Evolutionary conservation across 2,113 vertebrate species (phyloP), one percentile per base, ranked within the genome.

Genomic region (Misgurnus anguillicaudatus): DNA sequence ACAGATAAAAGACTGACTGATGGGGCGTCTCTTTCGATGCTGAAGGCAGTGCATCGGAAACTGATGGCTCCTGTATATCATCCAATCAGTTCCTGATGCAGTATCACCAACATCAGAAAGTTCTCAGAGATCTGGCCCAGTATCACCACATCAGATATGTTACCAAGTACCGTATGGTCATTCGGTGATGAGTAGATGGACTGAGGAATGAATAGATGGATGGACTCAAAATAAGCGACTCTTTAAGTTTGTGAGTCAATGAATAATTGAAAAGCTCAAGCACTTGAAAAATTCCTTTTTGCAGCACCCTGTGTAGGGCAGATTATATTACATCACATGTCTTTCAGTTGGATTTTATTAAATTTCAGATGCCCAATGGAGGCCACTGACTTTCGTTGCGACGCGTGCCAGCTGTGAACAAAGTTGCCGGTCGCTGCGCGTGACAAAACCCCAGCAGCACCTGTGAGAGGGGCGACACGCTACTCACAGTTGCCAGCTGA

Each of bases 401-500:
- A 24, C 55, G 75, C n/a, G 61, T n/a, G 76, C 64, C 36, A 41
- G 48, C 45, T 17, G 72, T 17, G 38, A n/a, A 57, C 17, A n/a
- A 21, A 0, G 11, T 86, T 84, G 91, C 73, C 90, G 91, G 90
- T 90, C n/a, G 91, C 95, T 94, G 93, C 87, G 88, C 93, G 95
- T 94, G 95, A 91, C 91, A 90, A 92, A 96, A 97, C 93, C 96
- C 93, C 94, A 94, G 93, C 86, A 88, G 91, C 92, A 89, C 89
- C 95, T 90, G 95, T 95, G 96, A 94, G 93, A 87, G 77, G 77
- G 89, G 75, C 85, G 85, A 77, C 68, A 71, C 88, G 90, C 85
- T 87, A 87, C 95, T 95, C 96, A 98, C 96, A 98, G 96, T 98
- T 97, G 96, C 96, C 96, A 97, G 96, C 95, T 98, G 96, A 98